Evolutionary conservation across 2,888 invertebrate genomes (phyloP).

Genomic region (Cantharis rustica): DNA sequence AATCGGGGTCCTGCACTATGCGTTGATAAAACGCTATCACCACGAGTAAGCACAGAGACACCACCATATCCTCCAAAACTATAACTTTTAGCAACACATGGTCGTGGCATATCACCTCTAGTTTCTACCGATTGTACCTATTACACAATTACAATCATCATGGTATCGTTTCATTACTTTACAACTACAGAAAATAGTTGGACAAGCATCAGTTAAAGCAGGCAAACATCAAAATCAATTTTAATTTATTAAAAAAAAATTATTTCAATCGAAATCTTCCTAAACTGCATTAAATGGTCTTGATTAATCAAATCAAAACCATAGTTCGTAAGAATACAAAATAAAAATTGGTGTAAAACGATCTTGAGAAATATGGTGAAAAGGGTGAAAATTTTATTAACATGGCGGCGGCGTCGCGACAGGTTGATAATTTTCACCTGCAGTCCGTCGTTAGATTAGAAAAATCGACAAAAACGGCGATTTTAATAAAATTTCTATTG

Average conservation of each 20-base stretch:
- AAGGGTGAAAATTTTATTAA: background rate
- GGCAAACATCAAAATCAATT: background rate
- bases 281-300: background rate
- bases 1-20: conserved; percentile 68
- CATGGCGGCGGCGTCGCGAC: background rate
- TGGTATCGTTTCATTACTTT: background rate
- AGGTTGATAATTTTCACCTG: background rate
- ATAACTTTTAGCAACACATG: conserved; percentile 78
- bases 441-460: background rate
- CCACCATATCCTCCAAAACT: conserved; percentile 85
- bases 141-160: conserved; percentile 4
- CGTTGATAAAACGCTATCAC: conserved; percentile 68
- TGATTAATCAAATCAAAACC: background rate
- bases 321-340: background rate
- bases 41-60: conserved; percentile 59
- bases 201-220: background rate
- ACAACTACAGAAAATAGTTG: background rate
- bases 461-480: background rate
- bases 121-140: conserved; percentile 65
- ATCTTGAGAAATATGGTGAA: background rate
- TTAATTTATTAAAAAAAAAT: background rate
- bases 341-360: background rate
- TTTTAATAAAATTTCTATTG: background rate
- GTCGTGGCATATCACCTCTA: conserved; percentile 53
- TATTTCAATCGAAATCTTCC: background rate